phyloP scores from a whole-genome alignment of 2,113 vertebrate species.

The Seriola quinqueradiata region DNA sequence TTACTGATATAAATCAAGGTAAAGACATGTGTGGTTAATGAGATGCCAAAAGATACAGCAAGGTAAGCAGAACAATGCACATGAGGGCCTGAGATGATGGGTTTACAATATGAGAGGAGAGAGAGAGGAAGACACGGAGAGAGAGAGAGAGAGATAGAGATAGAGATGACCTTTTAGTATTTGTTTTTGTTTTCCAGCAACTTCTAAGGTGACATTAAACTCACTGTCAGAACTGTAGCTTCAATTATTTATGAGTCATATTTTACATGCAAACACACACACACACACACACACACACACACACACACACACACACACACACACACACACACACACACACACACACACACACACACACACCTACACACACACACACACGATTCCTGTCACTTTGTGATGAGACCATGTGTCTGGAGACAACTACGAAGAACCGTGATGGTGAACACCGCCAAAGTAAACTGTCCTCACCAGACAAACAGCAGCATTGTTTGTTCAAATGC shows the following conservation, averaged over 20 bases:
- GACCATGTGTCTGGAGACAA: no score
- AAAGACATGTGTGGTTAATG: constrained; percentile 39
- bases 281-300: not conserved
- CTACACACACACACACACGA: not conserved
- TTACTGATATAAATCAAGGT: constrained; percentile 57
- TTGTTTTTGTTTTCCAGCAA: not conserved
- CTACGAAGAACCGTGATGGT: not conserved
- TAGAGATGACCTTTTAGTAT: constrained; percentile 34
- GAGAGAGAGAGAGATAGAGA: not conserved
- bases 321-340: not conserved
- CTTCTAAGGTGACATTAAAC: constrained; percentile 27
- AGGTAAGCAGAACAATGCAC: constrained; percentile 36
- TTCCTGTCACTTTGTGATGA: not conserved
- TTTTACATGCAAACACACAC: not conserved
- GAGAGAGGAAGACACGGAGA: not conserved
- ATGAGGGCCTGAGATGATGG: constrained; percentile 24
- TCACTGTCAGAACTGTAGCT: constrained; percentile 9
- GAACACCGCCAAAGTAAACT: not conserved
- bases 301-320: not conserved
- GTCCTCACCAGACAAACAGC: not conserved
- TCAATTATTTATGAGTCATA: constrained; percentile 28
- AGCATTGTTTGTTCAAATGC: not conserved
- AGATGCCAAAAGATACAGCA: constrained; percentile 29
- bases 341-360: not conserved
- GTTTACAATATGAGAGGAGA: not conserved